Evolutionary conservation across 2,113 vertebrate species (phyloP).

Genomic region (Illadopsis cleaveri): DNA sequence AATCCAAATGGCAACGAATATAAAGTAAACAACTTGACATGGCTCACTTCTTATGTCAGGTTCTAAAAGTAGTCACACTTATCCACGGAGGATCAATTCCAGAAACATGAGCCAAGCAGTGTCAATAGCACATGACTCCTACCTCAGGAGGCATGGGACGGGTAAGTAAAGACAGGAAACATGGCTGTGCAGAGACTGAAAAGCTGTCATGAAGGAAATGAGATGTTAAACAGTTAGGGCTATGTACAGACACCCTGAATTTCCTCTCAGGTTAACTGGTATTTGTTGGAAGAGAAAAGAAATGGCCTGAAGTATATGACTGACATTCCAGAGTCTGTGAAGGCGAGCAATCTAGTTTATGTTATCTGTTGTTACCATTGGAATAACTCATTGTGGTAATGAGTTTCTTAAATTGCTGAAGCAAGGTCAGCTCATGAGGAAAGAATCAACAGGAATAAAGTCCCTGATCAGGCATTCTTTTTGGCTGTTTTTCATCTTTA

Average conservation of each 20-base stretch:
- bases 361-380: not conserved
- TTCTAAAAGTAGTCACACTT: not conserved
- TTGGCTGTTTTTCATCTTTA: not conserved
- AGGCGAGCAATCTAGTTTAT: not conserved
- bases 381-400: not conserved
- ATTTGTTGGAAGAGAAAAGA: not conserved
- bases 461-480: not conserved
- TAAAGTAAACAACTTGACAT: not conserved
- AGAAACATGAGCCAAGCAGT: not conserved
- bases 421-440: not conserved
- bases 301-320: not conserved
- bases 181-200: not conserved
- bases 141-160: rapidly evolving
- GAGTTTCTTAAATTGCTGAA: not conserved
- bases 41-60: not conserved
- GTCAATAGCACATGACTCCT: not conserved
- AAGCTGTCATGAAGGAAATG: not conserved
- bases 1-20: not conserved
- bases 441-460: not conserved
- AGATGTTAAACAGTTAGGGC: not conserved
- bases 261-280: not conserved
- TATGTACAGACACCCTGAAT: not conserved
- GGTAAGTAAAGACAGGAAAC: not conserved
- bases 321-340: not conserved
- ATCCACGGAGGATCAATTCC: not conserved